Base-by-base conservation (phyloP, 2,113 vertebrate species). In the Trinectes maculatus region DNA sequence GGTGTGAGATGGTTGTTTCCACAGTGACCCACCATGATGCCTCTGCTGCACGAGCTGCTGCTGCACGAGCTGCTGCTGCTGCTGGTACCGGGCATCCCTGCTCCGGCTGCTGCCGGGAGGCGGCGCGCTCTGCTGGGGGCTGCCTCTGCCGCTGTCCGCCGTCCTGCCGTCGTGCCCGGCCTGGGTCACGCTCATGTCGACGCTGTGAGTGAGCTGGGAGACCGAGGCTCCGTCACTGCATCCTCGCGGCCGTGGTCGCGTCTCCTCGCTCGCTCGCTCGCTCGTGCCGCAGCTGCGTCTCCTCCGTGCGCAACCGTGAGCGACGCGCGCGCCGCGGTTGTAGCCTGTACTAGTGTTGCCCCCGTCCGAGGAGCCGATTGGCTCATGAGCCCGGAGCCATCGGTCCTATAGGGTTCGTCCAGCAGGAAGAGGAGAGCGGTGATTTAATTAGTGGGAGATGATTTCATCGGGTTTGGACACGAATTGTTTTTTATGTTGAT, bases 1-100 rank as follows among this genome's bases (percentile, higher is more conserved):
- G 37, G 83, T 83, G 59, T 84, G 86, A 5, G 85, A 79, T 19
- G 90, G 88, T 1, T 92, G 89, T 13, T 87, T 91, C 8, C 90
- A 83, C 84, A 90, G 70, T 44, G 89, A 74, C 12, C 80, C 86
- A 5, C 83, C 85, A 56, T 89, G 85, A 67, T 87, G 85, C 68
- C 81, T 69, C 52, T 87, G 86, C 71, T 79, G 85, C 66, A 64
- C 82, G 60, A 68, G 60, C 57, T 74, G 82, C 36, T 69, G 63
- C 54, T 83, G n/a, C 75, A 46, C 44, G 74, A 66, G 87, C 39
- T 83, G 88, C 52, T 55, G 76, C 76, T 82, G 87, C 39, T 85
- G 89, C 53, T 85, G 88, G 71, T 90, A 68, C 53, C 87, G 82
- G 66, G 74, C 64, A 65, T 91, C 91, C 78, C 61, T 90, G 74